A percentile compares a stretch with the other conserved stretches of the same genome.
Evolutionary conservation across 2,888 invertebrate species (phyloP).

Genomic region (Conchocele bisecta): DNA sequence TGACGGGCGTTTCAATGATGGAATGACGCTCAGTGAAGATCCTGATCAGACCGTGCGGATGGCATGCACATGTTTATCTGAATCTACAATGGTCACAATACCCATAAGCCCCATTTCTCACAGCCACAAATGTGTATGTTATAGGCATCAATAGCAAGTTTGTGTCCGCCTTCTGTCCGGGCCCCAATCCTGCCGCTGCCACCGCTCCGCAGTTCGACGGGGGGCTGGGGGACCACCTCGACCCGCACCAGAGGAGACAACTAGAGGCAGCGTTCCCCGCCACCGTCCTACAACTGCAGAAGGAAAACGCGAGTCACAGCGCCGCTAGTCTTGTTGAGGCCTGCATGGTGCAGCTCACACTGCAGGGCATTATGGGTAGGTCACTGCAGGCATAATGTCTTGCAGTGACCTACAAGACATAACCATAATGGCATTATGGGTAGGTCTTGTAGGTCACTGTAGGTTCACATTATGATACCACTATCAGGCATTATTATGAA

Average conservation of each 20-base stretch:
- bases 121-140: not conserved
- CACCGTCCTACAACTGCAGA: conserved; percentile 73
- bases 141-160: conserved; percentile 61
- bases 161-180: conserved; percentile 66
- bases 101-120: too few species aligned
- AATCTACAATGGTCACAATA: too few species aligned
- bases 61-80: too few species aligned
- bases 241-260: conserved; percentile 46
- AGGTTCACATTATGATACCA: too few species aligned
- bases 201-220: conserved; percentile 37
- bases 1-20: too few species aligned
- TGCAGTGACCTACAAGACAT: too few species aligned
- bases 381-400: not conserved
- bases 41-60: too few species aligned
- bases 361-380: conserved; percentile 75
- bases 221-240: conserved; percentile 43
- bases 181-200: conserved; percentile 31
- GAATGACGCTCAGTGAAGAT: too few species aligned
- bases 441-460: too few species aligned
- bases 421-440: too few species aligned
- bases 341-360: conserved; percentile 77
- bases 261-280: conserved; percentile 64
- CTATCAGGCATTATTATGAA: too few species aligned
- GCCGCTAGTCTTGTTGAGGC: conserved; percentile 77
- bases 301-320: conserved; percentile 78